These are phyloP conservation scores for Mamestra configurata DNA, from an alignment of 1,140 invertebrate genomes.

Conservation along the genomic window DNA sequence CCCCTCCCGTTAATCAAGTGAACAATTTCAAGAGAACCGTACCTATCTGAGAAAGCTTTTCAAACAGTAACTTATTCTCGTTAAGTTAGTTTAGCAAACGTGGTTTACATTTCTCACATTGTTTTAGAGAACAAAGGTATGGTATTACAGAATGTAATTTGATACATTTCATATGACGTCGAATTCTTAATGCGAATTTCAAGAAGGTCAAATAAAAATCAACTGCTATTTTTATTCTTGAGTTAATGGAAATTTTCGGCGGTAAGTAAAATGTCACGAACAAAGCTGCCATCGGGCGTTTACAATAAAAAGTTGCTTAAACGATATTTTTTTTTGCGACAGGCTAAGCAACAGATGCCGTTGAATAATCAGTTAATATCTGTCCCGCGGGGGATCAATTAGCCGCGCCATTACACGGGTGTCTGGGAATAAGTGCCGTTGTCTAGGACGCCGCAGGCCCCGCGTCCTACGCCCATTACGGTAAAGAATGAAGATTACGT, in stretches of 20 bases:
- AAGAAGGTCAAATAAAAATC: neutral
- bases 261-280: constrained; percentile 10
- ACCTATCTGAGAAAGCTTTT: constrained; percentile 70
- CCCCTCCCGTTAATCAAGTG: constrained; percentile 68
- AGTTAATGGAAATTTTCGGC: constrained; percentile 22
- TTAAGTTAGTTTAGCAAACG: constrained; percentile 54
- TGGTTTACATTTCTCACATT: constrained; percentile 26
- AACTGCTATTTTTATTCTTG: constrained; percentile 12
- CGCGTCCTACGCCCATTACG: constrained; percentile 62
- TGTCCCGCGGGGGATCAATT: constrained; percentile 59
- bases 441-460: constrained; percentile 62
- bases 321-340: constrained; percentile 18
- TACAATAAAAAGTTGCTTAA: constrained; percentile 30
- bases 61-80: constrained; percentile 73
- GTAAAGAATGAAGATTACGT: constrained; percentile 64
- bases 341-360: constrained; percentile 59
- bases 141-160: neutral
- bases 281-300: constrained; percentile 12
- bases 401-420: constrained; percentile 67
- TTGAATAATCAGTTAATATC: constrained; percentile 64
- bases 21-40: constrained; percentile 72
- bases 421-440: constrained; percentile 68
- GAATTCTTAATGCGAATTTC: neutral
- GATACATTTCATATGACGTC: neutral
- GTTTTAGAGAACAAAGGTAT: constrained; percentile 15